phyloP scores from a whole-genome alignment of 2,797 vertebrate species.

The Triplophysa bombifrons region DNA sequence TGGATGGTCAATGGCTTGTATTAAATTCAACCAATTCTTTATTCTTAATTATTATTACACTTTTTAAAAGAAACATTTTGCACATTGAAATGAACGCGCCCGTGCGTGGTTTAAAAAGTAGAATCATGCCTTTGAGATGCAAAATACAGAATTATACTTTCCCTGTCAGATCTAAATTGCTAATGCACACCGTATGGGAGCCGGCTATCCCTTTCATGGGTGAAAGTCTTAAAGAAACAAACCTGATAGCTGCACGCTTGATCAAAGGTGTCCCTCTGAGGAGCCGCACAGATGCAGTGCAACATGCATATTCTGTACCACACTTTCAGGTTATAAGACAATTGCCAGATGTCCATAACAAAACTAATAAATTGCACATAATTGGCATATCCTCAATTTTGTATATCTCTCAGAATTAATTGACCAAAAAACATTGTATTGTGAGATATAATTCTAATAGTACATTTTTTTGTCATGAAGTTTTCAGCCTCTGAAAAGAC shows the following conservation, averaged over 20 bases:
- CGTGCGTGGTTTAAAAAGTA: conserved; percentile 59
- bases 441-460: too few relatives aligned
- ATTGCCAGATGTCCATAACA: conserved; percentile 40
- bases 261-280: conserved; percentile 72
- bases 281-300: conserved; percentile 66
- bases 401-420: not conserved
- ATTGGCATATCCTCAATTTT: conserved; percentile 30
- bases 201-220: conserved; percentile 72
- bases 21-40: not conserved
- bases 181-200: conserved; percentile 72
- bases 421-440: not conserved
- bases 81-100: conserved; percentile 21
- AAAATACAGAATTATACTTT: conserved; percentile 75
- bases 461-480: not conserved
- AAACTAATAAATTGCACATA: conserved; percentile 40
- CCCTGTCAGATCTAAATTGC: conserved; percentile 79
- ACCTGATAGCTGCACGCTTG: conserved; percentile 72
- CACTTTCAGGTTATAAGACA: conserved; percentile 59
- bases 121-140: conserved; percentile 76
- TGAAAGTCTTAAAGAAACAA: conserved; percentile 70
- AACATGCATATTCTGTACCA: conserved; percentile 59
- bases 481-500: not conserved
- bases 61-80: conserved; percentile 28
- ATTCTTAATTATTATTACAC: not conserved
- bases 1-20: conserved; percentile 23